A percentile compares a stretch with the other conserved stretches of the same genome.
Conservation (phyloP, 2,888 invertebrate genomes). For the Mythimna loreyi region DNA sequence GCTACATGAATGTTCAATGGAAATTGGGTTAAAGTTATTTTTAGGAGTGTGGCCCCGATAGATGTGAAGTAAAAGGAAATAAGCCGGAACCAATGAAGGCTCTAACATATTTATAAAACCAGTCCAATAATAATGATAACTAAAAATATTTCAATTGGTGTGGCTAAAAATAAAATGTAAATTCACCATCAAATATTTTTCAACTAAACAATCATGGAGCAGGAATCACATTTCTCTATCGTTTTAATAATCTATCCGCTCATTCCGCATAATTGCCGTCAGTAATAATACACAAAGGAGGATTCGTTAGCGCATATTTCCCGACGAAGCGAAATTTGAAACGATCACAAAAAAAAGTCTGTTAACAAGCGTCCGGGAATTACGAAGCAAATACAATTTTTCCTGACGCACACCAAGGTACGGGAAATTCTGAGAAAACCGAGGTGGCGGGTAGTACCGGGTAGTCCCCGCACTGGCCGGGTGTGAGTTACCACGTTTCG, state of each 20-base stretch:
- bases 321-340: constrained; percentile 58
- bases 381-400: constrained; percentile 61
- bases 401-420: constrained; percentile 23
- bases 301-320: constrained; percentile 62
- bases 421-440: constrained; percentile 7
- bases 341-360: constrained; percentile 62
- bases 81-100: background rate
- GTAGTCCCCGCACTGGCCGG: background rate
- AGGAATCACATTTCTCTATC: constrained; percentile 22
- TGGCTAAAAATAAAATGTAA: constrained; percentile 11
- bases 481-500: background rate
- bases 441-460: background rate
- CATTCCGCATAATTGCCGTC: constrained; percentile 49
- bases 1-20: constrained; percentile 8
- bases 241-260: constrained; percentile 21
- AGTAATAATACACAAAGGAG: constrained; percentile 55
- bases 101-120: background rate
- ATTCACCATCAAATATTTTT: constrained; percentile 2
- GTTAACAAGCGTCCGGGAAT: constrained; percentile 64
- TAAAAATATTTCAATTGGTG: background rate
- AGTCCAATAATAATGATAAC: background rate
- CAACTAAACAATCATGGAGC: constrained; percentile 14
- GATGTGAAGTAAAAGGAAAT: background rate
- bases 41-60: background rate
- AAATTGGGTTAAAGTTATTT: constrained; percentile 17